Conservation (phyloP, 2,797 vertebrate genomes). For the Poeciliopsis paucimaculata region DNA sequence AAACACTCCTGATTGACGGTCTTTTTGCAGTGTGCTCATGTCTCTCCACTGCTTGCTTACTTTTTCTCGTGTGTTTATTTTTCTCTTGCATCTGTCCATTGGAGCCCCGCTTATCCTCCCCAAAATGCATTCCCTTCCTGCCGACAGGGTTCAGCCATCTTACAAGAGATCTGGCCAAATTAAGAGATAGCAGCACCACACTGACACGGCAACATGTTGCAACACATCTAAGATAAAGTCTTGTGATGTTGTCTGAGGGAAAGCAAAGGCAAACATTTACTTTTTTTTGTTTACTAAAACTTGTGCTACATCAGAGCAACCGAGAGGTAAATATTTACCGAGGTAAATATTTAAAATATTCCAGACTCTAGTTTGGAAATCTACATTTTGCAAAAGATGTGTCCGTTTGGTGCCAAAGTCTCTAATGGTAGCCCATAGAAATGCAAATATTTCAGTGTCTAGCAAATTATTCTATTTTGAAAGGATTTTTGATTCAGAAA, state of each 20-base stretch:
- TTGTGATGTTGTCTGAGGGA: conserved; percentile 23
- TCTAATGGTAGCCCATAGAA: background rate
- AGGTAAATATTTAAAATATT: background rate
- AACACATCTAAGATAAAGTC: conserved; percentile 37
- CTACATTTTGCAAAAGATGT: conserved; percentile 9
- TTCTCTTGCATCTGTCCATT: conserved; percentile 49
- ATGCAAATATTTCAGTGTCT: background rate
- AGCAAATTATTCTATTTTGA: too few species aligned
- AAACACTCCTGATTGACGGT: background rate
- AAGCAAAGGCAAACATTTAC: background rate
- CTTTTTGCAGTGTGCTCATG: background rate
- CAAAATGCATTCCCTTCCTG: conserved; percentile 4
- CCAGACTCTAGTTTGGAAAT: background rate
- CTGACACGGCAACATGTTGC: conserved; percentile 25
- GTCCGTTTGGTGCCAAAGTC: background rate
- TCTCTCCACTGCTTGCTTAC: conserved; percentile 33
- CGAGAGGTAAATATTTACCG: background rate
- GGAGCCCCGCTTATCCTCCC: conserved; percentile 2
- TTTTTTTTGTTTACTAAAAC: conserved; percentile 6
- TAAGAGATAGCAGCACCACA: conserved; percentile 38
- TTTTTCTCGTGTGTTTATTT: conserved; percentile 62
- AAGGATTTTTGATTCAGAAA: too few species aligned
- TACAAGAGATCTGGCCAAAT: conserved; percentile 52
- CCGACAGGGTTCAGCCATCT: conserved; percentile 36
- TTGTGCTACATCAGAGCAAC: background rate